Evolutionary conservation across 2,113 vertebrate genomes (phyloP).

Genomic region (Bufo gargarizans): DNA sequence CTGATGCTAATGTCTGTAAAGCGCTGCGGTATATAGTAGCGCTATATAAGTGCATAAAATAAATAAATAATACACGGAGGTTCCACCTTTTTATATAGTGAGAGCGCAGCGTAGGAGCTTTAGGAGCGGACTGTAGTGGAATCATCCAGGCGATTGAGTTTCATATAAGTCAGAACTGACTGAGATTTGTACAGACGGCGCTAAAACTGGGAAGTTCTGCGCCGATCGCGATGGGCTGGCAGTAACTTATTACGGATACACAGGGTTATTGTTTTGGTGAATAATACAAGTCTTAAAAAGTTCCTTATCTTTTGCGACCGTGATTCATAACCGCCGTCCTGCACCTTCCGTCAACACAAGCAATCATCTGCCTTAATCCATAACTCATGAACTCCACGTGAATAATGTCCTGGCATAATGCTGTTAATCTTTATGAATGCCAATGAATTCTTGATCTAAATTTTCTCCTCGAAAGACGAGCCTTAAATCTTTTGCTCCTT

Average conservation of each 20-base stretch:
- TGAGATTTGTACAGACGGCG: not conserved
- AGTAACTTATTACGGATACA: not conserved
- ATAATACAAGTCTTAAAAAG: constrained; percentile 25
- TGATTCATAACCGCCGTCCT: constrained; percentile 37
- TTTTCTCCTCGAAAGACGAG: constrained; percentile 54
- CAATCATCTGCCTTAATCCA: constrained; percentile 57
- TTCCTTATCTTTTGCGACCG: constrained; percentile 18
- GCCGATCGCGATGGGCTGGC: not conserved
- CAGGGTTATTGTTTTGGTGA: constrained; percentile 18
- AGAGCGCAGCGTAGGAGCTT: no score
- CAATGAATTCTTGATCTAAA: constrained; percentile 56
- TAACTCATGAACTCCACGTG: constrained; percentile 52
- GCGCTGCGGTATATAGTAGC: no score
- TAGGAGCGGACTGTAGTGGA: not conserved
- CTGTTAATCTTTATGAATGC: constrained; percentile 57
- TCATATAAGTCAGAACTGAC: not conserved
- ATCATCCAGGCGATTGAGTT: not conserved
- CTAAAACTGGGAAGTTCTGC: not conserved
- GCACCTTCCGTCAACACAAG: constrained; percentile 51
- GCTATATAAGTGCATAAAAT: no score
- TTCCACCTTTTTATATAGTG: no score
- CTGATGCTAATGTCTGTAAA: no score
- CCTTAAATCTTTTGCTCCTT: constrained; percentile 47
- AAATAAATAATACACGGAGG: no score
- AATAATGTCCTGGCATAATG: constrained; percentile 54